Evolutionary conservation across 1,140 invertebrate species (phyloP).

Genomic region (Drosophila serrata): DNA sequence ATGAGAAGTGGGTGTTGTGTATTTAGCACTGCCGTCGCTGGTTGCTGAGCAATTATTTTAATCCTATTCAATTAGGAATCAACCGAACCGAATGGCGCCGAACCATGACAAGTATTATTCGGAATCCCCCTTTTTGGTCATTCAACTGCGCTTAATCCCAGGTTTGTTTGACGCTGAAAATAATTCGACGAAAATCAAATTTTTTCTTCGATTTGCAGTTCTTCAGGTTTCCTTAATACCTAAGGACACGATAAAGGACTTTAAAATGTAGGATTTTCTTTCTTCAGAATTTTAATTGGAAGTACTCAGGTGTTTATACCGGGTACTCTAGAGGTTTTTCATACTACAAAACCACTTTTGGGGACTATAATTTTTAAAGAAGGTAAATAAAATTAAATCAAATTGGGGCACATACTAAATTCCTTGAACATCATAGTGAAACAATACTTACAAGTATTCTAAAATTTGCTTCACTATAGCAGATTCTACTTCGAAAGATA

Average conservation of each 20-base stretch:
- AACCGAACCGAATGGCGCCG: constrained; percentile 9
- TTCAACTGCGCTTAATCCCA: constrained; percentile 3
- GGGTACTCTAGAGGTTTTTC: not conserved
- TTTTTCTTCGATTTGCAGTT: not conserved
- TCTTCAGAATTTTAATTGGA: not conserved
- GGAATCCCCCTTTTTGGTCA: not conserved
- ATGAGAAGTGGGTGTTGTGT: constrained; percentile 24
- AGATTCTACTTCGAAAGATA: too few relatives aligned
- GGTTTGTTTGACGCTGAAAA: constrained; percentile 2
- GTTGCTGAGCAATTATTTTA: constrained; percentile 69
- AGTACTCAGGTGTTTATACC: not conserved
- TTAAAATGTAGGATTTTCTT: not conserved
- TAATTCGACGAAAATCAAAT: not conserved
- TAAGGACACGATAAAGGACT: not conserved
- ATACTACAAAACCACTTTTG: not conserved
- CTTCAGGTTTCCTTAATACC: not conserved
- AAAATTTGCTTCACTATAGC: too few relatives aligned
- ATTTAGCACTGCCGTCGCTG: constrained; percentile 46
- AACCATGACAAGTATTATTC: constrained; percentile 6
- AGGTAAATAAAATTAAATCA: too few relatives aligned
- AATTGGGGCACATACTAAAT: too few relatives aligned
- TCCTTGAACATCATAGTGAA: too few relatives aligned
- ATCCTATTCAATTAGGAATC: constrained; percentile 51
- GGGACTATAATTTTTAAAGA: not conserved
- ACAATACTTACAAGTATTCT: too few relatives aligned